Conservation (phyloP, 2,797 vertebrate species). For the Denticeps clupeoides region DNA sequence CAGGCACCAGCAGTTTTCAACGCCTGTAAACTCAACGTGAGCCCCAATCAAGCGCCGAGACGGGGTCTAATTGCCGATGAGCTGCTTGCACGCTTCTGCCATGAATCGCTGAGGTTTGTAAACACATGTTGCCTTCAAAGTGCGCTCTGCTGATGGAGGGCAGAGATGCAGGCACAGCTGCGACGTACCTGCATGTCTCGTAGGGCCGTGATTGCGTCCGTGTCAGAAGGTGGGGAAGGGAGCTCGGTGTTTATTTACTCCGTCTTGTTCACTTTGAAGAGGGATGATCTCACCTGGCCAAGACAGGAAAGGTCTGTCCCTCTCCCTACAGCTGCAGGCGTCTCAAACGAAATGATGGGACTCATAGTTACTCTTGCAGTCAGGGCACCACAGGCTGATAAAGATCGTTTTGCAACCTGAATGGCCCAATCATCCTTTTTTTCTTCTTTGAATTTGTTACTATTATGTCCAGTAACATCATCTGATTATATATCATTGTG, state of each 20-base stretch:
- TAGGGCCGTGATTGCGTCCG: conserved; percentile 36
- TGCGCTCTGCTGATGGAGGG: conserved; percentile 41
- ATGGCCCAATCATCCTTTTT: no score
- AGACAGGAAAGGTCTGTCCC: neutral
- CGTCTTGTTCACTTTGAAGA: conserved; percentile 13
- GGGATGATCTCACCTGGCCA: conserved; percentile 43
- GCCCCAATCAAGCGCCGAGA: conserved; percentile 41
- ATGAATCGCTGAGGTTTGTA: conserved; percentile 46
- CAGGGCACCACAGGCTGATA: no score
- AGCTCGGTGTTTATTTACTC: conserved; percentile 44
- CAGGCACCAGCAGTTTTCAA: conserved; percentile 59
- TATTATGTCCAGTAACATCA: no score
- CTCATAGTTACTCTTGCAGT: no score
- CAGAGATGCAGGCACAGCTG: conserved; percentile 41
- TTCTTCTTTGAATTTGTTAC: no score
- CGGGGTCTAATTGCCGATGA: conserved; percentile 49
- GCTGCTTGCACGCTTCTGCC: conserved; percentile 46
- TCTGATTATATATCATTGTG: no score
- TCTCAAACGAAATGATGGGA: neutral
- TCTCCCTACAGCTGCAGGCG: conserved; percentile 1
- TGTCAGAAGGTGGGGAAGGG: conserved; percentile 46
- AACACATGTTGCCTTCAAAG: conserved; percentile 52
- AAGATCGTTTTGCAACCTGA: no score
- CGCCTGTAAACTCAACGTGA: conserved; percentile 54
- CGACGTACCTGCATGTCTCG: no score